These are phyloP conservation scores for Lasioglossum oenotherae DNA, from an alignment of 2,888 invertebrate genomes.

Conservation along the genomic window DNA sequence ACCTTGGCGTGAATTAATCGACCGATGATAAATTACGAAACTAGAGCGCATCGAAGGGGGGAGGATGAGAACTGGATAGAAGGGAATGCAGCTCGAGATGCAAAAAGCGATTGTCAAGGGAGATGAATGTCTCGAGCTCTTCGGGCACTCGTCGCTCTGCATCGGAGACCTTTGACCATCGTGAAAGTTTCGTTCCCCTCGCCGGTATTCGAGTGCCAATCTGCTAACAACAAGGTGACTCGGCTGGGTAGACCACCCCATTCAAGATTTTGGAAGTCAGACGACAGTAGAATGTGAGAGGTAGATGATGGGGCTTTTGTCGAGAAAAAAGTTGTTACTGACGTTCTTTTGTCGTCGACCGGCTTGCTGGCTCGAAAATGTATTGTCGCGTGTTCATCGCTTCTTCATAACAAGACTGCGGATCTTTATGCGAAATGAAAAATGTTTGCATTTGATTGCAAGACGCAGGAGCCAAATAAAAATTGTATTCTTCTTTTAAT, in stretches of 20 bases:
- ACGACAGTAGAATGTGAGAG: not conserved
- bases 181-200: constrained; percentile 30
- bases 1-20: constrained; percentile 80
- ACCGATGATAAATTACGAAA: constrained; percentile 79
- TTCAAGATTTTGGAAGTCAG: constrained; percentile 27
- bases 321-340: not conserved
- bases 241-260: not conserved
- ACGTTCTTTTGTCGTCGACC: not conserved
- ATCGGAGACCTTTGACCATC: constrained; percentile 43
- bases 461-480: no score
- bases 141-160: constrained; percentile 50
- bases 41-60: constrained; percentile 63
- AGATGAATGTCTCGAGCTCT: constrained; percentile 78
- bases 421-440: no score
- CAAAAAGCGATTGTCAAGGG: constrained; percentile 78
- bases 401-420: not conserved
- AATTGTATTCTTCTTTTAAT: no score
- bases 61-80: constrained; percentile 46
- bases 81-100: constrained; percentile 55
- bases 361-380: not conserved
- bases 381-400: not conserved
- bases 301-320: not conserved
- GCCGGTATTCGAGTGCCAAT: constrained; percentile 9
- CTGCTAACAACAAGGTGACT: constrained; percentile 41
- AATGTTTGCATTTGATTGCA: no score